Evolutionary conservation across 2,797 vertebrate genomes (phyloP).

Genomic region (Podarcis siculus): DNA sequence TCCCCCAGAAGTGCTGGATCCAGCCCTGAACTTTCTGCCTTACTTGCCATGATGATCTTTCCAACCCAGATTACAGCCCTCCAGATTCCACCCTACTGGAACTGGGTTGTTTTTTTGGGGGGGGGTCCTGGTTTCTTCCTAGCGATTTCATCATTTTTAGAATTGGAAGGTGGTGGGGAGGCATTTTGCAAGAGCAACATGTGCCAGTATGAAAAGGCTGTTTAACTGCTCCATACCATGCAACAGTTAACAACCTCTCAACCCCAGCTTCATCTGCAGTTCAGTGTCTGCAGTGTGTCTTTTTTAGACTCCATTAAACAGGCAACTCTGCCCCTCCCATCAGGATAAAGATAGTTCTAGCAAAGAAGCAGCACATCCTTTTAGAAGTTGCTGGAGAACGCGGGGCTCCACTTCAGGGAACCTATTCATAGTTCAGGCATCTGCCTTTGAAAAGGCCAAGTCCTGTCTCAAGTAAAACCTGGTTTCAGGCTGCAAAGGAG

Average conservation of each 20-base stretch:
- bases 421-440: slow-evolving; percentile 47
- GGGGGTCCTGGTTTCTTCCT: not conserved
- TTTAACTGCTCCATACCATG: not conserved
- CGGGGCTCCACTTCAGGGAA: slow-evolving; percentile 9
- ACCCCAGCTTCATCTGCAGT: not conserved
- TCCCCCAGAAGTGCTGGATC: too few species aligned
- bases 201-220: not conserved
- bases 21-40: too few species aligned
- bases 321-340: not conserved
- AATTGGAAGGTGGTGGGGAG: rapidly evolving
- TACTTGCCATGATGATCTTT: rapidly evolving
- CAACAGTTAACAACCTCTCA: too few species aligned
- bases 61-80: not conserved
- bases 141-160: not conserved
- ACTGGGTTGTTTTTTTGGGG: too few species aligned
- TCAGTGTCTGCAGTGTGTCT: rapidly evolving
- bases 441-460: slow-evolving; percentile 19
- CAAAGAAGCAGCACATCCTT: slow-evolving; percentile 10
- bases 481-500: not conserved
- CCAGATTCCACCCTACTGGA: not conserved
- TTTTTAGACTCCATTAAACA: slow-evolving; percentile 5
- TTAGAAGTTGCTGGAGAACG: slow-evolving; percentile 1
- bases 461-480: not conserved
- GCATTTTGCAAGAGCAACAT: not conserved
- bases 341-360: not conserved